Evolutionary conservation across 2,113 vertebrate species (phyloP), one percentile per base, ranked within the genome.

Genomic region (Tachysurus vachellii): DNA sequence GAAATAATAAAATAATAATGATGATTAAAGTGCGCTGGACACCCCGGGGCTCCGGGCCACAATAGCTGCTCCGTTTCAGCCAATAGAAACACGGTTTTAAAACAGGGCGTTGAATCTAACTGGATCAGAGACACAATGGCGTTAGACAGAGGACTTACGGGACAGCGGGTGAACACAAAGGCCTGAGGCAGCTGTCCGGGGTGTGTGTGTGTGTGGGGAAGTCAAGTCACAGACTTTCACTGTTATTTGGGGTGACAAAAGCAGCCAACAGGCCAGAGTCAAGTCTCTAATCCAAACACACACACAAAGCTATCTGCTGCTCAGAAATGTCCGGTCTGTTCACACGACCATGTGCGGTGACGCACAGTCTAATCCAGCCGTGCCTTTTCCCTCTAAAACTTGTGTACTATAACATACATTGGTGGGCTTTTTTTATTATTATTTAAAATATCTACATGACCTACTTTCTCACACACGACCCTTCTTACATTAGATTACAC

Each of bases 231-330:
- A 89, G 88, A 82, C 57, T 79, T 89, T 89, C 71, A 62, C 47
- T 91, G 92, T 93, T 92, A 92, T 91, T 93, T 89, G 91, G 91
- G 88, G 91, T 89, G 89, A 94, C 94, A 95, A 95, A 94, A 90
- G 91, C 73, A 59, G 89, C 90, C 88, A 19, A 89, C 3, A 17
- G 80, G 84, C 64, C 89, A 89, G 91, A 91, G 92, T 93, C 92
- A 92, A 91, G 89, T 80, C 12, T 89, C 90, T 94, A 93, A 94
- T 94, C 93, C 86, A 53, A 54, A 77, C 71, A 80, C 68, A 59
- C 80, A 83, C 53, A 71, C 9, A 50, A 5, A 36, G 50, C 71
- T 28, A 56, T 68, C 73, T 68, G 62, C 79, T 59, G 59, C 6
- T 85, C 79, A 82, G 64, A 83, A 54, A 53, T 7, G 14, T 17